Evolutionary conservation across 2,888 invertebrate genomes (phyloP).

Genomic region (Anoncus sp.): DNA sequence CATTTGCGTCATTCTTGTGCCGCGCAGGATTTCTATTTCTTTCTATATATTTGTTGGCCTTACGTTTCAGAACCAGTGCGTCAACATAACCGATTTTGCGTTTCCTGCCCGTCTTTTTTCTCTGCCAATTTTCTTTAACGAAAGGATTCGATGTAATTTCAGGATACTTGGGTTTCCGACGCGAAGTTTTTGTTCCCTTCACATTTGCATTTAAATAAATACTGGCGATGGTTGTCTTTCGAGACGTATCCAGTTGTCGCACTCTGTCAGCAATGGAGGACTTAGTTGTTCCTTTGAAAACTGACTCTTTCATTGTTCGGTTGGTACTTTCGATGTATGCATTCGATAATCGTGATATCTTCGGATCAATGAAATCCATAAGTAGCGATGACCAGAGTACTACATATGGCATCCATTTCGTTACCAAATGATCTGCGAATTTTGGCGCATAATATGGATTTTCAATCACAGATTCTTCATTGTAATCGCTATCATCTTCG

Average conservation of each 20-base stretch:
- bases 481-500: not conserved
- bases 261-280: conserved; percentile 34
- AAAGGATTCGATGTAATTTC: conserved; percentile 37
- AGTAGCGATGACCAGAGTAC: conserved; percentile 58
- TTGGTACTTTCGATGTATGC: conserved; percentile 57
- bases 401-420: conserved; percentile 61
- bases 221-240: conserved; percentile 15
- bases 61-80: conserved; percentile 1
- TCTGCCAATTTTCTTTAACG: conserved; percentile 34
- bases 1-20: no score
- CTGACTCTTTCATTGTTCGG: conserved; percentile 9
- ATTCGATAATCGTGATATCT: conserved; percentile 63
- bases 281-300: conserved; percentile 12
- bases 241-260: conserved; percentile 7
- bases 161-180: conserved; percentile 32
- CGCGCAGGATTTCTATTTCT: no score
- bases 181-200: conserved; percentile 22
- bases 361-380: conserved; percentile 48
- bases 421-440: conserved; percentile 56
- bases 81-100: not conserved
- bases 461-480: not conserved
- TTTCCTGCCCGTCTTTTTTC: conserved; percentile 2
- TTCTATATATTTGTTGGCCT: no score
- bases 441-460: conserved; percentile 55
- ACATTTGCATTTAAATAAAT: conserved; percentile 23